These are phyloP conservation scores for Orius insidiosus DNA, from an alignment of 1,140 invertebrate species.

Conservation along the genomic window DNA sequence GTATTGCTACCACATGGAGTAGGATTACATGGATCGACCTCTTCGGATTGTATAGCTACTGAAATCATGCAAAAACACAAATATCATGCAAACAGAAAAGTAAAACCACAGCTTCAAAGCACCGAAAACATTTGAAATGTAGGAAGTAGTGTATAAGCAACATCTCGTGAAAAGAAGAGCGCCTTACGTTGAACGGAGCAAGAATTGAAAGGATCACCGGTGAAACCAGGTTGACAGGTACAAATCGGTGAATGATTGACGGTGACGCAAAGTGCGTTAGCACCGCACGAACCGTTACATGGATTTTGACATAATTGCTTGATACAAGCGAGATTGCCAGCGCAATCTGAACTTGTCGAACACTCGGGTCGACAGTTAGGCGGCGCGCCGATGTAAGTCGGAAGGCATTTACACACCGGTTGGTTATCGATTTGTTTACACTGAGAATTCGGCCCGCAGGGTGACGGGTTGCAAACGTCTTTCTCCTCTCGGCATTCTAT, in stretches of 20 bases:
- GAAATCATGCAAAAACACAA: conserved; percentile 11
- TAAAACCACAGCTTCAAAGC: conserved; percentile 8
- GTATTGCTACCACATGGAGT: conserved; percentile 66
- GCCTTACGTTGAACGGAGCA: conserved; percentile 31
- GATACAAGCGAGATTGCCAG: conserved; percentile 48
- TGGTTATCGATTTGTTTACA: conserved; percentile 51
- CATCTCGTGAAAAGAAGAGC: conserved; percentile 6
- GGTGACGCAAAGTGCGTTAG: conserved; percentile 51
- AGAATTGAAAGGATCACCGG: conserved; percentile 57
- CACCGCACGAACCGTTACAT: conserved; percentile 53
- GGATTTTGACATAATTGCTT: conserved; percentile 56
- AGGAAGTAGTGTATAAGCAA: conserved; percentile 4
- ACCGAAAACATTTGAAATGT: conserved; percentile 9
- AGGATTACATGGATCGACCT: conserved; percentile 46
- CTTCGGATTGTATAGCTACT: conserved; percentile 6
- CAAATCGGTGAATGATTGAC: conserved; percentile 58
- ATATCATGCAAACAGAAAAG: conserved; percentile 4
- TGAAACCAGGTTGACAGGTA: conserved; percentile 48
- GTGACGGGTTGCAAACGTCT: conserved; percentile 47
- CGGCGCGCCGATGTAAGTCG: conserved; percentile 53
- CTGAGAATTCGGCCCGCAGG: conserved; percentile 65
- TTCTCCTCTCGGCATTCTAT: conserved; percentile 21
- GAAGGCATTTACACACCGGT: conserved; percentile 59
- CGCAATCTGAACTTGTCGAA: conserved; percentile 51
- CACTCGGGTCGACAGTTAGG: conserved; percentile 59